Evolutionary conservation across 2,797 vertebrate species (phyloP).

Genomic region (Margarornis squamiger): DNA sequence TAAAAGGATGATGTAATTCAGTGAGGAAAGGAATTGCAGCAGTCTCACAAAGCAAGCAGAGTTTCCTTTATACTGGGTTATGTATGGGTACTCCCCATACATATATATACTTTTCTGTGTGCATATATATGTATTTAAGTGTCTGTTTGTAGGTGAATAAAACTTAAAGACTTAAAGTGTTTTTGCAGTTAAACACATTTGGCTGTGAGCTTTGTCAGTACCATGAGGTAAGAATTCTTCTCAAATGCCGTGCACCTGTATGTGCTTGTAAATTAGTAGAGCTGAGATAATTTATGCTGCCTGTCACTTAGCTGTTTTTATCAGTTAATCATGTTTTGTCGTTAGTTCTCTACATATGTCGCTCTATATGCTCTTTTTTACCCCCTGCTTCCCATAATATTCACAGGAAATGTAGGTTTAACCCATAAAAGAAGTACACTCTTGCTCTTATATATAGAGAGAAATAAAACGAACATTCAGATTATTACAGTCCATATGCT

Average conservation of each 20-base stretch:
- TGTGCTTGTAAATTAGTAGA: not conserved
- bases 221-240: not conserved
- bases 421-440: not conserved
- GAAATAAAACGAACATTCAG: not conserved
- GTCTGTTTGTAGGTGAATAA: not conserved
- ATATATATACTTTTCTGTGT: not conserved
- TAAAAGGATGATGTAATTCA: not conserved
- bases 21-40: not conserved
- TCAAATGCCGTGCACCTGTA: not conserved
- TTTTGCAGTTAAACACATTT: not conserved
- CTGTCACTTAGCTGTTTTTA: not conserved
- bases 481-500: not conserved
- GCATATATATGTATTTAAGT: not conserved
- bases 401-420: not conserved
- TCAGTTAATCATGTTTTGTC: not conserved
- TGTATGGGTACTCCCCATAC: not conserved
- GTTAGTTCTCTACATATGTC: not conserved
- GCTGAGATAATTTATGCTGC: not conserved
- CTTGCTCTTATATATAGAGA: not conserved
- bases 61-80: not conserved
- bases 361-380: not conserved
- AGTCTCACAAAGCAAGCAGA: not conserved
- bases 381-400: fast-evolving
- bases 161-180: not conserved
- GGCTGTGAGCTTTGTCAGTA: not conserved